Conservation (phyloP, 64 coral and sea anemone species). For the Pocillopora damicornis region DNA sequence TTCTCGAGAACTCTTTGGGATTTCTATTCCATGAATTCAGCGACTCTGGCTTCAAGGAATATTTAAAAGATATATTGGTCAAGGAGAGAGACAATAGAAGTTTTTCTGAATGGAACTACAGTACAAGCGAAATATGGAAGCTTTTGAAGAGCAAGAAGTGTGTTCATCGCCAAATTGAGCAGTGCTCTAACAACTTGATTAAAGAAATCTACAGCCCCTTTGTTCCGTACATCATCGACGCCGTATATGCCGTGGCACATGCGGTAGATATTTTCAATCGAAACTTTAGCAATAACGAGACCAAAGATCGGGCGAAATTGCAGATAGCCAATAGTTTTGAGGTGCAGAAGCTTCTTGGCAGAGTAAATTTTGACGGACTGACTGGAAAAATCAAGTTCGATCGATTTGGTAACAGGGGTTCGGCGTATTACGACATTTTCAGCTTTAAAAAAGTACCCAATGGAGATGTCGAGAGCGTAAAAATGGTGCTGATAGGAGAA, state of each 20-base stretch:
- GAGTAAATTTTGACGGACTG: slow-evolving; percentile 25
- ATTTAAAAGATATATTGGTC: neutral
- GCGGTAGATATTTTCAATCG: slow-evolving; percentile 34
- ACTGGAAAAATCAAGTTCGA: slow-evolving; percentile 37
- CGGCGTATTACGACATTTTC: slow-evolving; percentile 28
- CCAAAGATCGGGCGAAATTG: neutral
- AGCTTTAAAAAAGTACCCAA: slow-evolving; percentile 13
- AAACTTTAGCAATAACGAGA: neutral
- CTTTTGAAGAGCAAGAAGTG: neutral
- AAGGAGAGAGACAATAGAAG: neutral
- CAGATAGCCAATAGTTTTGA: neutral
- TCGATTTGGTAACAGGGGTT: slow-evolving; percentile 3
- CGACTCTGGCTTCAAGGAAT: neutral
- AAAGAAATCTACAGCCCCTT: slow-evolving; percentile 21
- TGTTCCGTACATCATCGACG: slow-evolving; percentile 47
- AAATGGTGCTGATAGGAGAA: neutral
- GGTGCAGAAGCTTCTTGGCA: neutral
- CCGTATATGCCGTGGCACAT: slow-evolving; percentile 68
- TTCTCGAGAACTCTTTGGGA: neutral
- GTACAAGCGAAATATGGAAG: slow-evolving; percentile 13
- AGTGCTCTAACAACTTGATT: neutral
- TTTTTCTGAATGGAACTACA: slow-evolving; percentile 27
- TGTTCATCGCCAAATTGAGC: neutral
- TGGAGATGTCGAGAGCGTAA: neutral
- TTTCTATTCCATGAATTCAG: neutral